These are phyloP conservation scores for Rhamnusium bicolor DNA, from an alignment of 2,888 invertebrate species.

Conservation along the genomic window DNA sequence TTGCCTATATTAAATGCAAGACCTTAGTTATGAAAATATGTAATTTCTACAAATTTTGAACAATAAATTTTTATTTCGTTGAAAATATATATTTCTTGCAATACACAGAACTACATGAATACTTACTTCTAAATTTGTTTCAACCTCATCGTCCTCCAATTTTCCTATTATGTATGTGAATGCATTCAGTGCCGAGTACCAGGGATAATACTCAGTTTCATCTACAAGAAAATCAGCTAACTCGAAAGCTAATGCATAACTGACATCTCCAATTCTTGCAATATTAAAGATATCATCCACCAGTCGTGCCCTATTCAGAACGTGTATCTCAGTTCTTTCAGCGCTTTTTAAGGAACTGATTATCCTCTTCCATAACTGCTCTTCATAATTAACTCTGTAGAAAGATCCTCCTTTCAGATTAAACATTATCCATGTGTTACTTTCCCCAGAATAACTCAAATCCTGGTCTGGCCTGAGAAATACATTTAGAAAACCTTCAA, in stretches of 20 bases:
- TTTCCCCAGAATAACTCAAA: background rate
- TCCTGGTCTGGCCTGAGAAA: background rate
- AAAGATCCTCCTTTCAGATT: conserved; percentile 63
- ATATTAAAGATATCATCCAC: conserved; percentile 86
- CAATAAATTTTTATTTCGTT: background rate
- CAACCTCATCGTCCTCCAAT: conserved; percentile 41
- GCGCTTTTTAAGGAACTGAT: conserved; percentile 69
- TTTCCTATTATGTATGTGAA: conserved; percentile 61
- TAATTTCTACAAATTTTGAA: background rate
- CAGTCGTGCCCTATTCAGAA: conserved; percentile 82
- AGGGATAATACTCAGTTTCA: conserved; percentile 84
- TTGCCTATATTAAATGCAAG: no score
- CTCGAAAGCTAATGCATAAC: conserved; percentile 77
- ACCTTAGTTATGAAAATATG: background rate
- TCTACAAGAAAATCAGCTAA: conserved; percentile 79
- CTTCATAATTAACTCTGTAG: conserved; percentile 80
- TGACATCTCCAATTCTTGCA: conserved; percentile 78
- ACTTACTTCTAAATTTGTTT: conserved; percentile 40
- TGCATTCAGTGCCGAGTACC: conserved; percentile 78
- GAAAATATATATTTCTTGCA: no score
- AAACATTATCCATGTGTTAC: background rate
- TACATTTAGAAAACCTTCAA: background rate
- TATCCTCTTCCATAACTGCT: conserved; percentile 74
- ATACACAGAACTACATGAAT: no score
- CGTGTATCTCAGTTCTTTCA: conserved; percentile 71